These are phyloP conservation scores for Anisognathus igniventris DNA, from an alignment of 2,797 vertebrate species.

Conservation along the genomic window DNA sequence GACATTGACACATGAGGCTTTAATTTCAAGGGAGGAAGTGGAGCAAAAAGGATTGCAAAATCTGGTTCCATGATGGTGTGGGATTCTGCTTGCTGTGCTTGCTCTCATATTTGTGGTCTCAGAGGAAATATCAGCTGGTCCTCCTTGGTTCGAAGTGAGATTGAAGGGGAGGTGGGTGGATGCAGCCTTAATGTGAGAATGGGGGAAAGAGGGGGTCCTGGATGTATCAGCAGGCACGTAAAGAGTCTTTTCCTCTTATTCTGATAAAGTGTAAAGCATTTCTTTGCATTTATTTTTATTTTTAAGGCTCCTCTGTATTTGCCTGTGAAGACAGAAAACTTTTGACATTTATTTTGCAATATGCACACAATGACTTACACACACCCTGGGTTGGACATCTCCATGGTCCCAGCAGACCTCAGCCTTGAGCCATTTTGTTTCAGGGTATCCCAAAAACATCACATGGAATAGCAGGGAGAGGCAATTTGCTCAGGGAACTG, in stretches of 20 bases:
- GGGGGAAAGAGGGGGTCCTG: neutral
- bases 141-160: neutral
- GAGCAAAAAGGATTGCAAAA: slow-evolving; percentile 21
- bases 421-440: neutral
- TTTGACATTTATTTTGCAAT: neutral
- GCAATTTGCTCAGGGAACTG: neutral
- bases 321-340: neutral
- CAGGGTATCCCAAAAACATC: neutral
- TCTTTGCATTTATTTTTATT: neutral
- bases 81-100: neutral
- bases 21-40: slow-evolving; percentile 33
- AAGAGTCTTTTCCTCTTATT: neutral
- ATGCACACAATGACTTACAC: neutral
- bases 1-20: slow-evolving; percentile 24
- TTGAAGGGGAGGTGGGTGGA: neutral
- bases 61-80: neutral
- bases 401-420: neutral
- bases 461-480: neutral
- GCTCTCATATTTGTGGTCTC: slow-evolving; percentile 28
- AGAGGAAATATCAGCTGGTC: neutral
- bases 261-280: neutral
- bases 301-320: neutral
- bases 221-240: neutral
- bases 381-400: fast-evolving
- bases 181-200: neutral